These are phyloP conservation scores for Dexiosoma caninum DNA, from an alignment of 2,888 invertebrate species.

Conservation along the genomic window DNA sequence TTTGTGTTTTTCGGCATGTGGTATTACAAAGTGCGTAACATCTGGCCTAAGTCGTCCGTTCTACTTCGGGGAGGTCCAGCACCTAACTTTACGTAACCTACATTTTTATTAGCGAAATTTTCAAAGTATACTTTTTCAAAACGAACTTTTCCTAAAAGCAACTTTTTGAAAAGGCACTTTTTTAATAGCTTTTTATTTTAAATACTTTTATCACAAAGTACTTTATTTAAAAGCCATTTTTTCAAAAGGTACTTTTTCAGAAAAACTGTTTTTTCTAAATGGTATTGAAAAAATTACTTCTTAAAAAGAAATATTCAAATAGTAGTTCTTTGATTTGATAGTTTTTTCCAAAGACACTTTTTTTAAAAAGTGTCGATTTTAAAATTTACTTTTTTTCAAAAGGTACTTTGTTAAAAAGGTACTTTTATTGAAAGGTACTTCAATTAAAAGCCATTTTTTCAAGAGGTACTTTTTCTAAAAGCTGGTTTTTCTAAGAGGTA, in stretches of 20 bases:
- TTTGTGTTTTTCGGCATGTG: too few relatives aligned
- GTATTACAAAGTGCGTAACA: too few relatives aligned
- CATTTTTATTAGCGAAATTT: too few relatives aligned
- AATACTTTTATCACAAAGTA: neutral
- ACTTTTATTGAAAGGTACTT: neutral
- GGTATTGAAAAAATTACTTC: too few relatives aligned
- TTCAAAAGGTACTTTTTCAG: neutral
- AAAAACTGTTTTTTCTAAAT: too few relatives aligned
- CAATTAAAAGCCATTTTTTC: neutral
- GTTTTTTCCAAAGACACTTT: neutral
- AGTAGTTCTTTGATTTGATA: too few relatives aligned
- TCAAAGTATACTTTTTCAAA: neutral
- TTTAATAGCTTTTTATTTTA: too few relatives aligned
- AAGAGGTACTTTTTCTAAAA: neutral
- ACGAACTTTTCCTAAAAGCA: neutral
- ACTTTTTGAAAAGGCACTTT: neutral
- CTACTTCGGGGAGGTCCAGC: too few relatives aligned
- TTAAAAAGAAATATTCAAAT: neutral
- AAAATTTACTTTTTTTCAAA: neutral
- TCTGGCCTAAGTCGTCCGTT: too few relatives aligned
- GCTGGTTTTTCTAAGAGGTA: too few relatives aligned
- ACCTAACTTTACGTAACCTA: too few relatives aligned
- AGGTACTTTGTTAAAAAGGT: neutral
- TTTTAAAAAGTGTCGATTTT: neutral
- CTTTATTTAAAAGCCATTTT: neutral